Percentiles rank a stretch among this genome's conserved stretches.
Conservation (phyloP, 2,797 vertebrate genomes). For the Poecilia picta region DNA sequence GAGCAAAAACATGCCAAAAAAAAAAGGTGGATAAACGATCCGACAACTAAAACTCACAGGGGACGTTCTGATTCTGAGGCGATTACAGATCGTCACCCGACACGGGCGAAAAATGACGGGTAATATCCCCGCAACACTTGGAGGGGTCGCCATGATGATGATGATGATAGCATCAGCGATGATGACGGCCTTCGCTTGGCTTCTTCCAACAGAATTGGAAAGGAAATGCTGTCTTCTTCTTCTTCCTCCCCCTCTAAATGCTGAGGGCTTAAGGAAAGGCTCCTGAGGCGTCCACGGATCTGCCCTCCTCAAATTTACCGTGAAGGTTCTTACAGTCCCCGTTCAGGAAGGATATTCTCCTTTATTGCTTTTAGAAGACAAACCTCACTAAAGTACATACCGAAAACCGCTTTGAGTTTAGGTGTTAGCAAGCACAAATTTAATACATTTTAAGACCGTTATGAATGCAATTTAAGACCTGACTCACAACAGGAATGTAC, state of each 20-base stretch:
- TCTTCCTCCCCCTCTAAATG: constrained; percentile 75
- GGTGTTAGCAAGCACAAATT: background rate
- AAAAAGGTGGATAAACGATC: constrained; percentile 73
- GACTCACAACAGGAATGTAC: too few relatives aligned
- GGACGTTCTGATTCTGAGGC: constrained; percentile 97
- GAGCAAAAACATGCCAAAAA: constrained; percentile 71
- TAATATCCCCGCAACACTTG: constrained; percentile 90
- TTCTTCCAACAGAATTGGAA: constrained; percentile 86
- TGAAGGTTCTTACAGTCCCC: constrained; percentile 94
- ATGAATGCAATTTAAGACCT: too few relatives aligned
- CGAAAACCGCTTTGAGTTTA: constrained; percentile 14
- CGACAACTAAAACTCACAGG: constrained; percentile 85
- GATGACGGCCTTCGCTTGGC: constrained; percentile 84
- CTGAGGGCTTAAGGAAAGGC: constrained; percentile 92
- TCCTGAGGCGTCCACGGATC: constrained; percentile 93
- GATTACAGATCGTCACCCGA: constrained; percentile 98
- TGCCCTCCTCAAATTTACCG: constrained; percentile 86
- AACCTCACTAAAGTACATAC: constrained; percentile 70
- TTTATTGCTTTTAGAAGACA: constrained; percentile 83
- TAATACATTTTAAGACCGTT: too few relatives aligned
- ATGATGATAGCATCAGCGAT: constrained; percentile 82
- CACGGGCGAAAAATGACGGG: constrained; percentile 89
- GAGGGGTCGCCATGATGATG: constrained; percentile 82
- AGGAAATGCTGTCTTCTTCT: constrained; percentile 60
- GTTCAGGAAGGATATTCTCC: constrained; percentile 91